Evolutionary conservation across 2,888 invertebrate genomes (phyloP).

Genomic region (Stenotaenia linearis): DNA sequence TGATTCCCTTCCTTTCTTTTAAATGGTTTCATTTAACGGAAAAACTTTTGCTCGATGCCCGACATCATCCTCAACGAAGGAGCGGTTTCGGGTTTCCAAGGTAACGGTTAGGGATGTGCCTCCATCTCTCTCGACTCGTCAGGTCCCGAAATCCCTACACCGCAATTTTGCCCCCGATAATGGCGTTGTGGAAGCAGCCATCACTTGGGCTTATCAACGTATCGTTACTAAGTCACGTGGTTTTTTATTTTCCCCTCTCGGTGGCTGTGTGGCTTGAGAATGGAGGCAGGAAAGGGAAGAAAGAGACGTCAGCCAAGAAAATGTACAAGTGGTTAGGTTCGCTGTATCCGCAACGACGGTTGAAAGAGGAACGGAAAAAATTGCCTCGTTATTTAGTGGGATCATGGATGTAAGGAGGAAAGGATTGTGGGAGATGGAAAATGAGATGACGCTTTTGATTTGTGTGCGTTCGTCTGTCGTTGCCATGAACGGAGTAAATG

Average conservation of each 20-base stretch:
- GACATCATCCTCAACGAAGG: neutral
- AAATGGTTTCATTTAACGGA: neutral
- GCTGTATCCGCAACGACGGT: too few relatives aligned
- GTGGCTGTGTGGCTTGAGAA: neutral
- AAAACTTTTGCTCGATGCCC: neutral
- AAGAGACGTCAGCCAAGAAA: neutral
- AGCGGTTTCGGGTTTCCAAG: neutral
- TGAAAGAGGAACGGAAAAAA: neutral
- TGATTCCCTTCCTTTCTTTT: neutral
- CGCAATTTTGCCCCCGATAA: neutral
- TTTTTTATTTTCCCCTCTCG: neutral
- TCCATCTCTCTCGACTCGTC: neutral
- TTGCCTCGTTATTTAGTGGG: neutral
- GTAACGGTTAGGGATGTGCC: neutral
- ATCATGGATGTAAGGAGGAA: neutral
- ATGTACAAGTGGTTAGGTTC: neutral
- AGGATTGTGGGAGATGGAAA: neutral
- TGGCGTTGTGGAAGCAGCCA: neutral
- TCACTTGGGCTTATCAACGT: slow-evolving; percentile 9
- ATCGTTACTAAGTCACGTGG: neutral
- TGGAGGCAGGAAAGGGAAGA: neutral
- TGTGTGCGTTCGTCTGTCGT: neutral
- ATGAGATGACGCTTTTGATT: neutral
- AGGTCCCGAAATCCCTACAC: neutral
- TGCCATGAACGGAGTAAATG: neutral